Conservation (phyloP, 2,113 vertebrate species). For the Microtus ochrogaster region DNA sequence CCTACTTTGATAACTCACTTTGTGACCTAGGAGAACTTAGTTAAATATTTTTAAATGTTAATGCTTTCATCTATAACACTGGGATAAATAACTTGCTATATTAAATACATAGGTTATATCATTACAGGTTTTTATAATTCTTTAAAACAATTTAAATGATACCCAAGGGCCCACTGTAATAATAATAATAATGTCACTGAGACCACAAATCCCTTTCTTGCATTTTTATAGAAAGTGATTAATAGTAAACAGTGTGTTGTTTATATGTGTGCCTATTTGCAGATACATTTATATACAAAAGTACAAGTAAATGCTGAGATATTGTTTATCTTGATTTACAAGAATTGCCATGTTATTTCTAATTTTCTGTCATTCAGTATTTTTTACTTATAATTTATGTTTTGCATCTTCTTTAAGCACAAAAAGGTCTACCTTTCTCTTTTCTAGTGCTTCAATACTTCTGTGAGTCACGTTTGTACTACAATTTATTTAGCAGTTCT, state of each 20-base stretch:
- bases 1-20: not conserved
- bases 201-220: not conserved
- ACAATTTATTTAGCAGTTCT: not conserved
- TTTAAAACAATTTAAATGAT: not conserved
- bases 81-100: conserved; percentile 40
- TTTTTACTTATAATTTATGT: not conserved
- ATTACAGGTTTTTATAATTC: not conserved
- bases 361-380: not conserved
- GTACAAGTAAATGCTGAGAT: not conserved
- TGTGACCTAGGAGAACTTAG: not conserved
- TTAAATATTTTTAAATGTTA: conserved; percentile 47
- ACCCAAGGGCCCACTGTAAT: not conserved
- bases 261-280: not conserved
- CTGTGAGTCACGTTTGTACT: not conserved
- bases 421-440: not conserved
- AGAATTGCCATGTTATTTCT: not conserved
- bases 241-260: not conserved
- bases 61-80: conserved; percentile 21
- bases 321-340: not conserved
- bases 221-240: not conserved
- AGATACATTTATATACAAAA: not conserved
- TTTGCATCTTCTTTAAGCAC: not conserved
- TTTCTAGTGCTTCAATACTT: not conserved
- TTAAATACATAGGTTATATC: not conserved
- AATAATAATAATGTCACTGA: not conserved